Base-by-base conservation (phyloP, 2,113 vertebrate genomes). In the Maccullochella peelii region DNA sequence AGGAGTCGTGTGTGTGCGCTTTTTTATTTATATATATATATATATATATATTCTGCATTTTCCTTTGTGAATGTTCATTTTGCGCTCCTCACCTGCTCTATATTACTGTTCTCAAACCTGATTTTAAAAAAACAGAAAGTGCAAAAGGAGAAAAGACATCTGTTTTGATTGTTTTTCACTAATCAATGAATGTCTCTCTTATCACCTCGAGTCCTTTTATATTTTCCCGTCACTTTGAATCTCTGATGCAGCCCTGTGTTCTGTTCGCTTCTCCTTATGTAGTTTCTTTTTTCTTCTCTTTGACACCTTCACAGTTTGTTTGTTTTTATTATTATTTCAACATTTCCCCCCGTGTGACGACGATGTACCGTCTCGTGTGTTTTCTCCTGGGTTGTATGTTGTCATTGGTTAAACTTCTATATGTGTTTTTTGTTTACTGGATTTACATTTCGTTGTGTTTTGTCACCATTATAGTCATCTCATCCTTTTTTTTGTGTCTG, bases 171-270 rank as follows among this genome's bases (percentile, higher is more conserved):
- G 88, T 89, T 85, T 68, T 88, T 90, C 79, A 79, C 77, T 79
- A 94, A 89, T 91, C 85, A 80, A 85, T 93, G 91, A 93, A 94
- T 95, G 89, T 94, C 87, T 86, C 79, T 74, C 59, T 70, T 67
- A 47, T 73, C 38, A 72, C 67, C 72, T 75, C 3, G 1, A 69
- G 23, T 91, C 50, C 33, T 75, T 79, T 63, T 54, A 15, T 83
- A 77, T 79, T 88, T 83, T 73, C 52, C 25, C 12, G n/a, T 66
- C 33, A 20, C n/a, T 54, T 38, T 49, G 50, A 81, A 36, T 67
- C 73, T 59, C 58, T 75, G 38, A 54, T 47, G 47, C 63, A 57
- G 54, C 40, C 55, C 27, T 63, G 20, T 15, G 25, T 73, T 78
- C 5, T 12, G 1, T 61, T 74, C 14, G 3, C n/a, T 76, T 72